These are phyloP conservation scores for Tenebrio molitor DNA, from an alignment of 1,140 invertebrate genomes.

Conservation along the genomic window DNA sequence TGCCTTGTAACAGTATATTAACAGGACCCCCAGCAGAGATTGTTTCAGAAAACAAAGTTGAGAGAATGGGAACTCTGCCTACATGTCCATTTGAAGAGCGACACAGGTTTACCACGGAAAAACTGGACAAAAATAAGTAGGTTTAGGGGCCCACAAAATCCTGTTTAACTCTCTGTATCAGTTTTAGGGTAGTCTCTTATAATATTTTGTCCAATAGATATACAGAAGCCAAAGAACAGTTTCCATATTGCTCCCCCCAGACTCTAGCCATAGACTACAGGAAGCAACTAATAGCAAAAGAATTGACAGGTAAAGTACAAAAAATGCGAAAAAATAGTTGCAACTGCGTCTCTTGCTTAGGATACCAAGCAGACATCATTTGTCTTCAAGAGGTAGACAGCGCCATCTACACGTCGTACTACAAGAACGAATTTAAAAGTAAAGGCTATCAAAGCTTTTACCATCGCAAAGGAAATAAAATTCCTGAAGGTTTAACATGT, in stretches of 20 bases:
- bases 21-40: slow-evolving; percentile 73
- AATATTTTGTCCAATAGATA: slow-evolving; percentile 92
- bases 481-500: slow-evolving; percentile 83
- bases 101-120: slow-evolving; percentile 76
- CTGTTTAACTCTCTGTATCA: slow-evolving; percentile 67
- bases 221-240: slow-evolving; percentile 83
- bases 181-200: slow-evolving; percentile 87
- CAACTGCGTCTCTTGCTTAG: slow-evolving; percentile 64
- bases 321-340: neutral
- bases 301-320: slow-evolving; percentile 77
- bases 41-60: slow-evolving; percentile 67
- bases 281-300: slow-evolving; percentile 86
- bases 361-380: slow-evolving; percentile 90
- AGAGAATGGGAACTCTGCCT: slow-evolving; percentile 75
- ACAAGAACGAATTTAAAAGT: slow-evolving; percentile 64
- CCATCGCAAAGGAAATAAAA: slow-evolving; percentile 79
- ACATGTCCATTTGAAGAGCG: slow-evolving; percentile 84
- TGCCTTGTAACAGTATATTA: slow-evolving; percentile 69
- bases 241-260: slow-evolving; percentile 85
- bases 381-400: slow-evolving; percentile 94
- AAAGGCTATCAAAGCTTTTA: slow-evolving; percentile 69
- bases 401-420: slow-evolving; percentile 77
- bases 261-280: slow-evolving; percentile 88
- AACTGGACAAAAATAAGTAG: slow-evolving; percentile 67
- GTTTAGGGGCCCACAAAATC: slow-evolving; percentile 64